Evolutionary conservation across 2,113 vertebrate genomes (phyloP).

Genomic region (Zosterops borbonicus): DNA sequence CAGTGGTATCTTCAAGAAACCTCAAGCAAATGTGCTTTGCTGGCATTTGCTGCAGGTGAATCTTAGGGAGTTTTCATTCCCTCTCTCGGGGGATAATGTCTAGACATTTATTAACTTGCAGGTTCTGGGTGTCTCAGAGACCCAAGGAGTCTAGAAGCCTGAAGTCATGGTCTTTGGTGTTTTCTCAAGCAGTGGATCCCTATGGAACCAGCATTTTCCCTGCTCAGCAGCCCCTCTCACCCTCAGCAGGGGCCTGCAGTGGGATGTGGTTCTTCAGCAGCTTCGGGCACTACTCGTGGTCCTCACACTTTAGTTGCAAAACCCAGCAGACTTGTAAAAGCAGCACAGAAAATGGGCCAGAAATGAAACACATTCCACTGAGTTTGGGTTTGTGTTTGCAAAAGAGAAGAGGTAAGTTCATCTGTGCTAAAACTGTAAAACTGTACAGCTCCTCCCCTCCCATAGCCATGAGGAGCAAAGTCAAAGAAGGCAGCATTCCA

Average conservation of each 20-base stretch:
- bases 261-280: not conserved
- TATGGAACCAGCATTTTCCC: not conserved
- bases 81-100: not conserved
- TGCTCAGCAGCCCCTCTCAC: not conserved
- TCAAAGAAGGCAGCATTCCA: not conserved
- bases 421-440: not conserved
- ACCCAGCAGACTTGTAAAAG: conserved; percentile 23
- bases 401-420: not conserved
- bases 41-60: conserved; percentile 31
- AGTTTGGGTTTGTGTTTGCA: not conserved
- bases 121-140: not conserved
- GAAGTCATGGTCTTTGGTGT: not conserved
- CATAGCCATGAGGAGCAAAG: not conserved
- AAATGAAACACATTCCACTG: conserved; percentile 41
- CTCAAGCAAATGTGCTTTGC: conserved; percentile 31
- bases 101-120: not conserved
- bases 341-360: not conserved
- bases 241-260: not conserved
- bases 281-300: not conserved
- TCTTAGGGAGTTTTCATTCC: not conserved
- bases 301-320: not conserved
- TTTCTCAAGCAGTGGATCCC: not conserved
- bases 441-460: not conserved
- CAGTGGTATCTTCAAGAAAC: conserved; percentile 41
- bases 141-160: not conserved